Percentiles rank a stretch among this genome's conserved stretches.
phyloP scores from a whole-genome alignment of 2,113 vertebrate genomes.

The Labeo catla region DNA sequence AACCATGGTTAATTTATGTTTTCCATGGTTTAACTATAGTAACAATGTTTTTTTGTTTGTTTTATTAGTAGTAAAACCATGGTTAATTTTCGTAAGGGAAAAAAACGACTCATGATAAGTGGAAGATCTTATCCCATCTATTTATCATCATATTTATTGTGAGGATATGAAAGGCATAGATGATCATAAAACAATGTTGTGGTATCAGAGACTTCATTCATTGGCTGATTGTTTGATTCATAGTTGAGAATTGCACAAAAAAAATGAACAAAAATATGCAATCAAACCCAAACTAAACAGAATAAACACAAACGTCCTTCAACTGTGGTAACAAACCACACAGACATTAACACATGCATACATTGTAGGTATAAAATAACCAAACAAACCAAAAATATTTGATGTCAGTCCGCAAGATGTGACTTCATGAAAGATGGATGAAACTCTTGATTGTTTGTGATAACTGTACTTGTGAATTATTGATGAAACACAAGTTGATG shows the following conservation, averaged over 20 bases:
- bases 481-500: conserved; percentile 20
- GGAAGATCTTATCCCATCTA: neutral
- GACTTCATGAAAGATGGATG: conserved; percentile 23
- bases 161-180: conserved; percentile 34
- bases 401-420: conserved; percentile 19
- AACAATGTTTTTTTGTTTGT: no score
- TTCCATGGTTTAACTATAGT: no score
- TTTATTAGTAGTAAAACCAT: no score
- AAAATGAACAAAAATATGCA: conserved; percentile 2
- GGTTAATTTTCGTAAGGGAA: no score
- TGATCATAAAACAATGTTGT: conserved; percentile 10
- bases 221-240: neutral
- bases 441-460: conserved; percentile 27
- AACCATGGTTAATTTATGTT: no score
- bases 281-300: neutral
- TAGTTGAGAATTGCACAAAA: neutral
- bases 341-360: conserved; percentile 40
- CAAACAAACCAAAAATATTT: neutral
- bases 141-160: conserved; percentile 29
- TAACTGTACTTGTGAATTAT: conserved; percentile 27
- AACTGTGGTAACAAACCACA: conserved; percentile 3
- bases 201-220: neutral
- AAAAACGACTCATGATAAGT: neutral
- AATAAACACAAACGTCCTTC: conserved; percentile 1
- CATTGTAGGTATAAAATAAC: conserved; percentile 11